These are phyloP conservation scores for Lacanobia wlatinum DNA, from an alignment of 2,888 invertebrate species.

Conservation along the genomic window DNA sequence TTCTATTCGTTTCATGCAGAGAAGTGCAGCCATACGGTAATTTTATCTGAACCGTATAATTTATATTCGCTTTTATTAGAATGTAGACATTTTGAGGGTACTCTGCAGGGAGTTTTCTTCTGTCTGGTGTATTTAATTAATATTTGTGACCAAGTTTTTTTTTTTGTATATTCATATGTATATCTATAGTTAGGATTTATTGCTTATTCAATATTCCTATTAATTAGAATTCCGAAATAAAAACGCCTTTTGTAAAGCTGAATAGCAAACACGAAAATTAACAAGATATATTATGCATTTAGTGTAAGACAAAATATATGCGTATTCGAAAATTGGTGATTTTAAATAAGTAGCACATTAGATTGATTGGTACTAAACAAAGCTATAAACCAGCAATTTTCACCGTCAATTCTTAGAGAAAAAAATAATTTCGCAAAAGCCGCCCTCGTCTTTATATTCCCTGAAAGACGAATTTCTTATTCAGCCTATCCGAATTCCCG, in stretches of 20 bases:
- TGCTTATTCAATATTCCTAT: too few species aligned
- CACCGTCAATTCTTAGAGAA: slow-evolving; percentile 9
- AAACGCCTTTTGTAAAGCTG: too few species aligned
- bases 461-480: slow-evolving; percentile 59
- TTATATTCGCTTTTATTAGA: slow-evolving; percentile 46
- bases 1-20: slow-evolving; percentile 55
- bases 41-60: slow-evolving; percentile 52
- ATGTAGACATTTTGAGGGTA: slow-evolving; percentile 1
- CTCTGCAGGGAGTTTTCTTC: not conserved
- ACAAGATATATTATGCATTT: too few species aligned
- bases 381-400: slow-evolving; percentile 6
- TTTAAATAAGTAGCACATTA: not conserved
- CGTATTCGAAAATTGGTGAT: too few species aligned
- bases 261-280: too few species aligned
- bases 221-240: too few species aligned
- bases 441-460: slow-evolving; percentile 36
- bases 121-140: slow-evolving; percentile 3
- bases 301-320: too few species aligned
- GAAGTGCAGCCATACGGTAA: slow-evolving; percentile 59
- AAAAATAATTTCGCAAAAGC: slow-evolving; percentile 48
- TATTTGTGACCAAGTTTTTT: too few species aligned
- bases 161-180: too few species aligned
- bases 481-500: slow-evolving; percentile 59
- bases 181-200: too few species aligned
- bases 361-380: slow-evolving; percentile 6